These are phyloP conservation scores for Nannoperca australis DNA, from an alignment of 2,797 vertebrate genomes.

Conservation along the genomic window DNA sequence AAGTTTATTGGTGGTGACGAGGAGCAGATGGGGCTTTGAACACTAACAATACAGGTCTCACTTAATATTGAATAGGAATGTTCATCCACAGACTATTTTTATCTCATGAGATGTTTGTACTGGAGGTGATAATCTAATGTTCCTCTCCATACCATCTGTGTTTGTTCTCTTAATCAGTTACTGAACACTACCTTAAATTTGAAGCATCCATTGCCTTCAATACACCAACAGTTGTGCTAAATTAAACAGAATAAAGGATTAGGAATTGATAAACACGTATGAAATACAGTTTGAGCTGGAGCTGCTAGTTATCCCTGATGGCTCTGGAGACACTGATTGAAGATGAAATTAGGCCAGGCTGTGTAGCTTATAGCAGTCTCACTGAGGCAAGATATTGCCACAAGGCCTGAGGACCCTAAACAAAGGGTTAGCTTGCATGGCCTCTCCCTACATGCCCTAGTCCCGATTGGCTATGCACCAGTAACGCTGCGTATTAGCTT, in stretches of 20 bases:
- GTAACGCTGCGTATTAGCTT: conserved; percentile 77
- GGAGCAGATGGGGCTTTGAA: conserved; percentile 66
- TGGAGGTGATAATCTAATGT: conserved; percentile 67
- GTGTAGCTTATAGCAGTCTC: conserved; percentile 68
- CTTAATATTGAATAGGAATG: conserved; percentile 53
- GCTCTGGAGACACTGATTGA: conserved; percentile 81
- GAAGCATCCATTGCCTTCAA: conserved; percentile 21
- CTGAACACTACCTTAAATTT: conserved; percentile 24
- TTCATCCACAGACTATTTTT: conserved; percentile 73
- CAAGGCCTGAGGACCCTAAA: conserved; percentile 76
- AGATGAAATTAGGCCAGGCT: conserved; percentile 84
- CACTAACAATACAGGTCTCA: conserved; percentile 53
- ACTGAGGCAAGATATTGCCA: conserved; percentile 75
- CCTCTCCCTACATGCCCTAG: conserved; percentile 65
- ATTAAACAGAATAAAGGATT: conserved; percentile 50
- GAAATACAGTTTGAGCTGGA: conserved; percentile 41
- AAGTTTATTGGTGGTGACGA: conserved; percentile 31
- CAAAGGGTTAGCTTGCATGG: conserved; percentile 78
- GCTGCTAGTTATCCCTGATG: conserved; percentile 72
- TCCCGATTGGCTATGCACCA: conserved; percentile 78
- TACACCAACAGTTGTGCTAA: conserved; percentile 30
- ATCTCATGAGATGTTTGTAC: conserved; percentile 61
- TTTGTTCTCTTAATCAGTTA: conserved; percentile 55
- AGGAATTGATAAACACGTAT: conserved; percentile 56
- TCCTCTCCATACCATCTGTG: conserved; percentile 69